Evolutionary conservation across 2,888 invertebrate species (phyloP), one percentile per base, ranked within the genome.

Genomic region (Lordiphosa fenestrarum): DNA sequence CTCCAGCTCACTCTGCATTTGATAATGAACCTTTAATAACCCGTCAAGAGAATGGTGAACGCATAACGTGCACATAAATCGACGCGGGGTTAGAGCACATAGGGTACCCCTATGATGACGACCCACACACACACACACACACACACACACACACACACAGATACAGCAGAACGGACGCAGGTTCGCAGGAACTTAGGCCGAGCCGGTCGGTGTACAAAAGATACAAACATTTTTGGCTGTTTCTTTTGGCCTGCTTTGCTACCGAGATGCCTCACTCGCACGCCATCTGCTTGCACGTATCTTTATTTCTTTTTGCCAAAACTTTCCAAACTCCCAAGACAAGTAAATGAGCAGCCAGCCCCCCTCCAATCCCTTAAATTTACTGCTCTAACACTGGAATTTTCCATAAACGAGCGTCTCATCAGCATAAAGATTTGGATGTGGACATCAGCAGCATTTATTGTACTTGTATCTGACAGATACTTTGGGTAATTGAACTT

Each of bases 21-120:
- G 63, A 61, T 76, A 73, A 73, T 73, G 78, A 73, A 76, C 81
- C 70, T 81, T 80, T 67, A 73, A 73, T 81, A 72, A 66, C 53
- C 44, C 53, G 51, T 47, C 53, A 55, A 60, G 65, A 53, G 64
- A 51, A 64, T 46, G 69, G 36, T 37, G 37, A 47, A 40, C 59
- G 59, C 44, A 46, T 46, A 40, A 15, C 51, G 44, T 46, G 15
- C 61, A 46, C 58, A 58, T 41, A 58, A 58, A 58, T 58, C 70
- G 47, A 67, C 39, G 38, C 51, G 38, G 47, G 23, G 50, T 25
- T 50, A 42, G 21, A 10, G 42, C 39, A 57, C 12, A 41, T 30
- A 53, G 44, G 62, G 39, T 49, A 57, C 74, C 59, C 59, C 61
- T 59, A 59, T 59, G 13, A 38, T 13, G 30, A 6, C 44, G n/a